phyloP scores from a whole-genome alignment of 2,113 vertebrate genomes.

The Serinus canaria region DNA sequence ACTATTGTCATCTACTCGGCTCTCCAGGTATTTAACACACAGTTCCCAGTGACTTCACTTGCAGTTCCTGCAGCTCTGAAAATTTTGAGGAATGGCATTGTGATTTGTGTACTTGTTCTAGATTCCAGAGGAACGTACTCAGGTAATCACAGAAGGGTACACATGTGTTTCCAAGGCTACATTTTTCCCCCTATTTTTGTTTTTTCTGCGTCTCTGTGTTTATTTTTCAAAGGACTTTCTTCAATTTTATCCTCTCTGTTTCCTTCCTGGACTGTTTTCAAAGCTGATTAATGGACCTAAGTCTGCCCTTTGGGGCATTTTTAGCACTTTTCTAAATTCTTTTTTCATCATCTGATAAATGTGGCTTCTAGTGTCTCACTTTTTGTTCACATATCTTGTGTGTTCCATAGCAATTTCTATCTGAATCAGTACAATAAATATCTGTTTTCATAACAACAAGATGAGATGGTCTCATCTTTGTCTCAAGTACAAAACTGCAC shows the following conservation, averaged over 20 bases:
- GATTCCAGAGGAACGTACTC: background rate
- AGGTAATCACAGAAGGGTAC: background rate
- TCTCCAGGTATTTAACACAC: background rate
- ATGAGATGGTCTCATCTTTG: background rate
- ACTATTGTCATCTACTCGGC: background rate
- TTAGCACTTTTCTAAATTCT: background rate
- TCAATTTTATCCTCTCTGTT: background rate
- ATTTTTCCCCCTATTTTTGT: fast-evolving
- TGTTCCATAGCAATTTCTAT: background rate
- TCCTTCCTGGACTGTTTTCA: background rate
- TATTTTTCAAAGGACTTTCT: background rate
- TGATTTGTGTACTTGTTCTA: background rate
- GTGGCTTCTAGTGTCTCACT: background rate
- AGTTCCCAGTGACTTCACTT: background rate
- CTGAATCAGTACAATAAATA: background rate
- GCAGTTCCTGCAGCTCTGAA: background rate
- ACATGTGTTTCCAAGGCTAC: fast-evolving
- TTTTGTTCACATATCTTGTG: background rate
- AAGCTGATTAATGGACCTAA: background rate
- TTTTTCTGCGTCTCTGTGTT: background rate
- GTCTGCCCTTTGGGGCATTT: background rate
- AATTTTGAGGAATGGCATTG: background rate
- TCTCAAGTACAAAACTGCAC: background rate
- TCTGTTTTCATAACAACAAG: background rate
- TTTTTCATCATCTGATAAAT: background rate